Conservation (phyloP, 2,888 invertebrate species). For the Synergus gifuensis region DNA sequence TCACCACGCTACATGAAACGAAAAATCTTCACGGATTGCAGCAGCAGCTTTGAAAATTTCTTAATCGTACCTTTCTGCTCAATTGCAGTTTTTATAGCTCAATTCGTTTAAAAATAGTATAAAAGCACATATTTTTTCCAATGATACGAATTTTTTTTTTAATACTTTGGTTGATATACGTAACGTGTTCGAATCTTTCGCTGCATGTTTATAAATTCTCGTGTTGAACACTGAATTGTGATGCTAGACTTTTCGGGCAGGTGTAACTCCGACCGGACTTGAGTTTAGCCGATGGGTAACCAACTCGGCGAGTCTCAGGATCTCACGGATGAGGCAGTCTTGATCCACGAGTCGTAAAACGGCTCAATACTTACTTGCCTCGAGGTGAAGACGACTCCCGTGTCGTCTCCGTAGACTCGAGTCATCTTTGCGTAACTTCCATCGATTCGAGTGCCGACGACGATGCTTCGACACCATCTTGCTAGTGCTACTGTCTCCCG, state of each 20-base stretch:
- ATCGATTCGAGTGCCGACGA: slow-evolving; percentile 73
- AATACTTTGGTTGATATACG: slow-evolving; percentile 18
- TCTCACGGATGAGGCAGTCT: slow-evolving; percentile 74
- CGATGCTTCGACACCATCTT: slow-evolving; percentile 69
- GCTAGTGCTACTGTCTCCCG: slow-evolving; percentile 61
- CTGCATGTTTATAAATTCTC: slow-evolving; percentile 34
- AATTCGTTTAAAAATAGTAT: slow-evolving; percentile 35
- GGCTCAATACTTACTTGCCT: slow-evolving; percentile 74
- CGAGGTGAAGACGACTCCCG: slow-evolving; percentile 66
- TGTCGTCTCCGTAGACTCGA: slow-evolving; percentile 68
- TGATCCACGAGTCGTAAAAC: slow-evolving; percentile 71
- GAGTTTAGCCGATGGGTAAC: slow-evolving; percentile 59
- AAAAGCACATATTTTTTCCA: slow-evolving; percentile 29
- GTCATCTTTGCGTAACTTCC: slow-evolving; percentile 67
- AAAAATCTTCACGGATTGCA: not conserved
- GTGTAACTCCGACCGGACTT: slow-evolving; percentile 42
- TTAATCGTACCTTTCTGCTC: slow-evolving; percentile 3
- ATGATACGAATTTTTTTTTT: slow-evolving; percentile 18
- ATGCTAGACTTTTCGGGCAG: slow-evolving; percentile 42
- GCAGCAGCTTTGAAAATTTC: not conserved
- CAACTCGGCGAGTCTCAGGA: slow-evolving; percentile 49
- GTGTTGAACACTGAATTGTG: slow-evolving; percentile 38
- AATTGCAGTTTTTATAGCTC: too few species aligned
- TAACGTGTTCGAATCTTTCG: slow-evolving; percentile 38
- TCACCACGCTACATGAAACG: not conserved